Base-by-base conservation (phyloP, 2,888 invertebrate species). In the Notodonta ziczac region DNA sequence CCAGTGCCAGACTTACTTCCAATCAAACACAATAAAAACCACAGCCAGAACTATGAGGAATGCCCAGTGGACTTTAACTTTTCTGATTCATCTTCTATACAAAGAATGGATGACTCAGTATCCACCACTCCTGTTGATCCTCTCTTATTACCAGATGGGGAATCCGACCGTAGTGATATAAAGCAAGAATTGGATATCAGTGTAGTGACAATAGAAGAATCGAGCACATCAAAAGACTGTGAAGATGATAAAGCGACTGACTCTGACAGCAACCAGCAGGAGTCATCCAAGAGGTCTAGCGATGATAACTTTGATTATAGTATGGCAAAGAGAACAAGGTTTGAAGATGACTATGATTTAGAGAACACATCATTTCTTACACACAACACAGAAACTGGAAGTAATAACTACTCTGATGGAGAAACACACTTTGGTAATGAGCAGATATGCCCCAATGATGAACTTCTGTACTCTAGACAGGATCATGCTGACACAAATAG, bases 1-100 rank as follows among this genome's bases (percentile, higher is more conserved):
- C 93, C 93, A 48, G 84, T 94, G 50, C 94, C 94, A 65, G 94
- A 93, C 60, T 78, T 94, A 63, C 82, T 94, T 7, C 94, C 94
- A 62, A 70, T 94, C 4, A 93, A 91, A 77, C 86, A 87, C 79
- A 72, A 79, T 5, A 92, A 91, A 67, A 83, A 69, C 57, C 84
- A 82, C 57, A 85, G 67, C 65, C 84, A 90, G 62, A 89, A 87
- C 40, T 94, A 93, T 86, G 89, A 93, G 61, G 93, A 91, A 64
- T 90, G 85, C 65, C 91, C 88, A 72, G 86, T 87, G 56, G 91
- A 93, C 70, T 91, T 90, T 64, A 92, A 84, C 79, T 94, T 93
- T 69, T 87, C 92, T 61, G 94, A 93, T 71, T 88, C 91, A 53
- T 87, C 90, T 56, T 87, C 90, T 54, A 78, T 80, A 50, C 87